Percentiles rank a stretch among this genome's conserved stretches.
phyloP scores from a whole-genome alignment of 1,140 invertebrate species.

The Drosophila ambigua region DNA sequence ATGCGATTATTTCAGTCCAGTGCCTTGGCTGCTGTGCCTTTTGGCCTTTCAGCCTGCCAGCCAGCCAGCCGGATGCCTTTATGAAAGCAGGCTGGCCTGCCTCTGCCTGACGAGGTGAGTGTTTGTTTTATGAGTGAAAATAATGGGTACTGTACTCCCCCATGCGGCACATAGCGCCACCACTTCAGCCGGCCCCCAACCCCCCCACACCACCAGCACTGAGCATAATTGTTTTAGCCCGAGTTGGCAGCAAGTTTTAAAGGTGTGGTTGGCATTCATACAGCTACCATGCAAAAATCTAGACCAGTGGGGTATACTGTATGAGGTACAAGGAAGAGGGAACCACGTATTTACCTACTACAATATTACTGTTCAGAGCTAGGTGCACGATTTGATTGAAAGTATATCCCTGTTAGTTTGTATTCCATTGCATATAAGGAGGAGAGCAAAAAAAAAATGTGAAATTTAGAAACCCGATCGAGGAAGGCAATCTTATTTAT shows the following conservation, averaged over 20 bases:
- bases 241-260: constrained; percentile 34
- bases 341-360: too few species aligned
- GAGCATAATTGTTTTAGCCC: constrained; percentile 43
- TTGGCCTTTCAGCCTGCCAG: too few species aligned
- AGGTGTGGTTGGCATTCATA: constrained; percentile 13
- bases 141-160: constrained; percentile 45
- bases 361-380: too few species aligned
- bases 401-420: too few species aligned
- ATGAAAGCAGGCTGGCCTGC: constrained; percentile 13
- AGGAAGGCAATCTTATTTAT: too few species aligned
- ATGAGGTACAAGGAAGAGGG: too few species aligned
- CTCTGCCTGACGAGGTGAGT: constrained; percentile 41
- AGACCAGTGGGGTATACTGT: too few species aligned
- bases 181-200: constrained; percentile 20
- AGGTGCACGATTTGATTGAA: too few species aligned
- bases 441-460: too few species aligned
- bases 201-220: background rate
- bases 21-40: constrained; percentile 9
- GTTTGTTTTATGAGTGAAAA: constrained; percentile 63
- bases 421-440: too few species aligned
- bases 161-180: background rate
- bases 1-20: constrained; percentile 61
- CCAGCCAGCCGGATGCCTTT: constrained; percentile 40
- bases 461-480: too few species aligned
- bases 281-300: too few species aligned